These are phyloP conservation scores for Cyphomyrmex costatus DNA, from an alignment of 1,140 invertebrate species.

Conservation along the genomic window DNA sequence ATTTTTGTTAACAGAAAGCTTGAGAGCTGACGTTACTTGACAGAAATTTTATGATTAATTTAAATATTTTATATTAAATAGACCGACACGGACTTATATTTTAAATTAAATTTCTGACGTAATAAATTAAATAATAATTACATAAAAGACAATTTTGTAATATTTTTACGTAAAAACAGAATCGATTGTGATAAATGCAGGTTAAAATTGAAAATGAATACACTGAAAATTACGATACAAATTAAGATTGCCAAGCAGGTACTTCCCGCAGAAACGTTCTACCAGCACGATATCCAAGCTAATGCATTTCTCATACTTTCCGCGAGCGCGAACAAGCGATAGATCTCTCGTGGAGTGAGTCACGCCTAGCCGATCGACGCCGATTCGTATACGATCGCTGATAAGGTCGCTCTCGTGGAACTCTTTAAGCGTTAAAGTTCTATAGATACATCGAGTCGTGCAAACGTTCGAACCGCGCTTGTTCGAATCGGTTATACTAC, in stretches of 20 bases:
- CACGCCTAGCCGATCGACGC: conserved; percentile 50
- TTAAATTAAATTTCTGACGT: conserved; percentile 14
- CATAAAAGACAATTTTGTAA: background rate
- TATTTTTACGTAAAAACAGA: background rate
- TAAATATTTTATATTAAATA: background rate
- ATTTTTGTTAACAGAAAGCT: background rate
- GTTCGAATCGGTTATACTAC: conserved; percentile 35
- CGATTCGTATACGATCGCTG: conserved; percentile 36
- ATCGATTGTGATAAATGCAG: background rate
- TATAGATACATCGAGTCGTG: background rate
- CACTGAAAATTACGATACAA: background rate
- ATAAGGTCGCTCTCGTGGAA: conserved; percentile 50
- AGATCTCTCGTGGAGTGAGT: conserved; percentile 49
- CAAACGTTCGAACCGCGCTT: background rate
- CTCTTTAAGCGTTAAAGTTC: conserved; percentile 24
- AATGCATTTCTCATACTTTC: conserved; percentile 62
- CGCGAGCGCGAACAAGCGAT: conserved; percentile 46
- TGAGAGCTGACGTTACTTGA: background rate
- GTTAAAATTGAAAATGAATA: conserved; percentile 1
- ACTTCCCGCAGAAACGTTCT: conserved; percentile 10
- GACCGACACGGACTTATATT: background rate
- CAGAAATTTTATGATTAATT: background rate
- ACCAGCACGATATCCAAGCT: conserved; percentile 31
- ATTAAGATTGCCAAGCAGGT: conserved; percentile 46
- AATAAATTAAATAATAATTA: background rate